Base-by-base conservation (phyloP, 2,888 invertebrate species). In the Chloroclystis v-ata region DNA sequence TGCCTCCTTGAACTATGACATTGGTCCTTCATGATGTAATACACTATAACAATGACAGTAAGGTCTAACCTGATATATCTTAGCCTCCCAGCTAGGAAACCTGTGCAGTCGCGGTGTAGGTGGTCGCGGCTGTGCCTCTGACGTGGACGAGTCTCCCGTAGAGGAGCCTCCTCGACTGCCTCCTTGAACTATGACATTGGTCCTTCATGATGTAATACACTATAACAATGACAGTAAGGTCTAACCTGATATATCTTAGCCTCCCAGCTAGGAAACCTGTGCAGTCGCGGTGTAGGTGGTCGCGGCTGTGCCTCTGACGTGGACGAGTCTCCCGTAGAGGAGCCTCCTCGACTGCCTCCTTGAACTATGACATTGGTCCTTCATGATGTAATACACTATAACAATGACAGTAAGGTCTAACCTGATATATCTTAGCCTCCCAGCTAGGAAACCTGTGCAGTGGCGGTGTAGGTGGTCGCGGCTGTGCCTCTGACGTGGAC, bases 11-110 rank as follows among this genome's bases (percentile, higher is more conserved):
- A 54, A 75, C 89, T 60, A 65, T 78, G 37, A 89, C 89, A 63
- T 89, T n/a, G n/a, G n/a, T n/a, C n/a, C n/a, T n/a, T n/a, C 89
- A 92, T 32, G 80, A 83, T 11, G 90, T 91, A 7, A 89, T 85
- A 46, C 83, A 83, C 57, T 86, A 88, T 84, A 57, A 14, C 9
- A 10, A 10, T 1, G 28, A 10, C 1, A 28, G 40, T 12, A 37
- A n/a, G 14, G n/a, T 1, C 16, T 33, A 16, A 14, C 26, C 26
- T 38, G 37, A 6, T 38, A 97, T 67, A 97, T 97, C 75, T 97
- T 93, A n/a, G 96, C 97, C 80, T 97, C 97, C 97, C 97, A 97
- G 65, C 95, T 95, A 3, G 96, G 96, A 75, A 95, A 95, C 69
- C 97, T 90, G 75, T 97, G 97, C 43, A 97, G 78, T 0, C 97